These are phyloP conservation scores for Xerus inauris DNA, from an alignment of 2,113 vertebrate genomes.

Conservation along the genomic window DNA sequence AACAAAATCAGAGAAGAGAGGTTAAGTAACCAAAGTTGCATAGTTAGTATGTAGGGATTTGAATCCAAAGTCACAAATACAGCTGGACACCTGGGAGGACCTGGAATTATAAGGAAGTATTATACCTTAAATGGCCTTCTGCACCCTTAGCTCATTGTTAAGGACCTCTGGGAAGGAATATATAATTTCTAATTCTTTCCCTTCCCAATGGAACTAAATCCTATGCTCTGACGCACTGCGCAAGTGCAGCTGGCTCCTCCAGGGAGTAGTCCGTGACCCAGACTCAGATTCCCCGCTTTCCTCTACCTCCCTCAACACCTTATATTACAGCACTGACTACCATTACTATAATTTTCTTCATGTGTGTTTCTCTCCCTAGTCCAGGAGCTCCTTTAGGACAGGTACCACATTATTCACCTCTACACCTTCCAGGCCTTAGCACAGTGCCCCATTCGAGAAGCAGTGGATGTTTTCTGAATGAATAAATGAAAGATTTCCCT, in stretches of 20 bases:
- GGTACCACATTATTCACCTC: neutral
- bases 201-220: neutral
- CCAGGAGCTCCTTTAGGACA: neutral
- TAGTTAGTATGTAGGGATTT: neutral
- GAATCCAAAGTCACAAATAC: neutral
- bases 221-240: neutral
- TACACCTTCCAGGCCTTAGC: neutral
- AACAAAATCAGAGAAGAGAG: constrained; percentile 14
- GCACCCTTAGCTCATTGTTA: neutral
- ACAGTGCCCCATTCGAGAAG: neutral
- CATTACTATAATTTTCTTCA: neutral
- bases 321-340: neutral
- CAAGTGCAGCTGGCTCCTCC: neutral
- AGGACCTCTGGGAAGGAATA: neutral
- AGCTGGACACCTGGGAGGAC: neutral
- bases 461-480: neutral
- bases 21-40: neutral
- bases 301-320: neutral
- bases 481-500: neutral
- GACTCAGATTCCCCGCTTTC: neutral
- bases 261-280: neutral
- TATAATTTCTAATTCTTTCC: neutral
- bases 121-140: neutral
- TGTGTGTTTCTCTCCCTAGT: neutral
- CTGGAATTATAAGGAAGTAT: neutral